Evolutionary conservation across 2,888 invertebrate genomes (phyloP).

Genomic region (Periphyllus acericola): DNA sequence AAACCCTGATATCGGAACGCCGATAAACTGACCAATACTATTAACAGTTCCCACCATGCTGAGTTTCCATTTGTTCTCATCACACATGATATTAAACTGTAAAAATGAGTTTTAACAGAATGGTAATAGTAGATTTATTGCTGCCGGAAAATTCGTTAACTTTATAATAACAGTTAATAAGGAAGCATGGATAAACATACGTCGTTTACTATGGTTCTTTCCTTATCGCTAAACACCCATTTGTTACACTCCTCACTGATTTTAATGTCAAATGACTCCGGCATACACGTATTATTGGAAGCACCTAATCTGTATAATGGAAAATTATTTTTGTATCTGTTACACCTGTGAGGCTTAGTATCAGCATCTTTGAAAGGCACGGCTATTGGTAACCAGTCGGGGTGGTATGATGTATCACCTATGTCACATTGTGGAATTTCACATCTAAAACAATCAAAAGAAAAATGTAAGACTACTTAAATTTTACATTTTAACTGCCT

Average conservation of each 20-base stretch:
- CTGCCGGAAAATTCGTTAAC: neutral
- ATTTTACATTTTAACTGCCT: neutral
- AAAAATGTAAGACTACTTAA: neutral
- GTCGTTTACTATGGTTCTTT: slow-evolving; percentile 75
- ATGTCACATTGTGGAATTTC: slow-evolving; percentile 64
- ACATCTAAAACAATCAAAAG: slow-evolving; percentile 62
- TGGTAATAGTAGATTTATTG: neutral
- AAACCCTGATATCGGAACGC: slow-evolving; percentile 75
- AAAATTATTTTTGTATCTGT: neutral
- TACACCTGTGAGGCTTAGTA: slow-evolving; percentile 12
- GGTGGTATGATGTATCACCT: slow-evolving; percentile 42
- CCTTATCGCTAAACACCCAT: slow-evolving; percentile 68
- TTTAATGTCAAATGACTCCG: slow-evolving; percentile 20
- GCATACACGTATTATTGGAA: neutral
- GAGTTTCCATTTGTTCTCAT: slow-evolving; percentile 76
- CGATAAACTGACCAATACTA: slow-evolving; percentile 78
- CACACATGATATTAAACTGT: slow-evolving; percentile 76
- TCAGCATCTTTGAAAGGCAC: slow-evolving; percentile 62
- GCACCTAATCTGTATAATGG: neutral
- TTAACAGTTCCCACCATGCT: slow-evolving; percentile 80
- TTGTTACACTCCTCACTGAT: slow-evolving; percentile 65
- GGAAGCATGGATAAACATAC: slow-evolving; percentile 67
- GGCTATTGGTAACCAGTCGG: slow-evolving; percentile 63
- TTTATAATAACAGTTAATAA: too few species aligned
- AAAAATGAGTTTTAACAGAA: neutral